These are phyloP conservation scores for Lasioglossum oenotherae DNA, from an alignment of 2,888 invertebrate genomes.

Conservation along the genomic window DNA sequence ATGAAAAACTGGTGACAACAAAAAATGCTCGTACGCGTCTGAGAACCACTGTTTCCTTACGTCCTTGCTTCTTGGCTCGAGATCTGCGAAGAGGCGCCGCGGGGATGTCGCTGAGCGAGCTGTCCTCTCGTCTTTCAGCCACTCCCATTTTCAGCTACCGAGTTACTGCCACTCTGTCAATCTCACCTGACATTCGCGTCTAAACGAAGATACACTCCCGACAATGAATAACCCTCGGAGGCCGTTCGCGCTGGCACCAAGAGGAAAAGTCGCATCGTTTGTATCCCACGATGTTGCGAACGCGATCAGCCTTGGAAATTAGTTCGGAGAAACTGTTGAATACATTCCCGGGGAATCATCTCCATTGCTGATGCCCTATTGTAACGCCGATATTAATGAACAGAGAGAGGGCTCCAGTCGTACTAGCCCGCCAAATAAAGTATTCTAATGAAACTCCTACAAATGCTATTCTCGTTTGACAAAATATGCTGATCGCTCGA, in stretches of 20 bases:
- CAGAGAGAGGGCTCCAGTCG: background rate
- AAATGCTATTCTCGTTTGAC: background rate
- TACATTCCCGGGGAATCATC: slow-evolving; percentile 8
- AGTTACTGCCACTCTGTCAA: slow-evolving; percentile 74
- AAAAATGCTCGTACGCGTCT: slow-evolving; percentile 18
- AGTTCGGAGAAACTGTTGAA: slow-evolving; percentile 38
- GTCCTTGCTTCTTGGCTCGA: slow-evolving; percentile 48
- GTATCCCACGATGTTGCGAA: slow-evolving; percentile 47
- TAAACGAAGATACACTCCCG: slow-evolving; percentile 58
- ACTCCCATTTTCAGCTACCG: slow-evolving; percentile 79
- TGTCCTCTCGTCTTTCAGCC: slow-evolving; percentile 78
- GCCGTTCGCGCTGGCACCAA: slow-evolving; percentile 55
- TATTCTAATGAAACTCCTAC: background rate
- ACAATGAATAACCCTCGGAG: slow-evolving; percentile 59
- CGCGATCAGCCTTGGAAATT: slow-evolving; percentile 52
- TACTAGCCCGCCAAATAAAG: slow-evolving; percentile 4
- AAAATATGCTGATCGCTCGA: background rate
- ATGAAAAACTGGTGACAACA: background rate
- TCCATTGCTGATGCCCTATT: slow-evolving; percentile 7
- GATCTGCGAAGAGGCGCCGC: slow-evolving; percentile 71
- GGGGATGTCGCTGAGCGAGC: slow-evolving; percentile 75
- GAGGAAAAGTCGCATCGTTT: slow-evolving; percentile 51
- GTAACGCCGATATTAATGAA: slow-evolving; percentile 15
- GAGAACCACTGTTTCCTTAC: slow-evolving; percentile 68
- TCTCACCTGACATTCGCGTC: slow-evolving; percentile 60